These are phyloP conservation scores for Gulo gulo DNA, from an alignment of 2,113 vertebrate genomes.

Conservation along the genomic window DNA sequence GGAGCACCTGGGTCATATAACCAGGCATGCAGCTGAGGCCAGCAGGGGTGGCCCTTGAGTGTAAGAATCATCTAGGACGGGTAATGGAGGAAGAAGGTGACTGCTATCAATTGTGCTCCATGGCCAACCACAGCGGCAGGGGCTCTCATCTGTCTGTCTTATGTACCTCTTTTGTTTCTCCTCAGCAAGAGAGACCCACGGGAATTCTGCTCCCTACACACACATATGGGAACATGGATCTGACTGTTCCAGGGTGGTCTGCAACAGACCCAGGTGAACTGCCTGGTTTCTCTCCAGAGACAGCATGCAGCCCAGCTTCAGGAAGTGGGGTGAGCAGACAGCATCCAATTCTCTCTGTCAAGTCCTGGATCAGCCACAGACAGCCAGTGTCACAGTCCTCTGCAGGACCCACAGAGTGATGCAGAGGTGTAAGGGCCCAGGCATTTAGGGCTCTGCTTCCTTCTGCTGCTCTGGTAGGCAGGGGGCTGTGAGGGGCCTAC, in stretches of 20 bases:
- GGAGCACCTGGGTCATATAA: neutral
- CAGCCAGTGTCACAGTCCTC: neutral
- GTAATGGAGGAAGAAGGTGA: neutral
- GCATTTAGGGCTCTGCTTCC: neutral
- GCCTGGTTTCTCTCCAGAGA: neutral
- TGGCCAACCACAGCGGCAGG: neutral
- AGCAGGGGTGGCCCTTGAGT: neutral
- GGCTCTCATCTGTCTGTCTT: neutral
- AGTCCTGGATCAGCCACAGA: neutral
- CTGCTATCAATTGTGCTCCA: neutral
- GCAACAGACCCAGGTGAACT: neutral
- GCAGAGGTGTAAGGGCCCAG: no score
- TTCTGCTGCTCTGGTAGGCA: neutral
- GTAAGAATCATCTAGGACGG: neutral
- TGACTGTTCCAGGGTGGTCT: neutral
- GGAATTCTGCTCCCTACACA: neutral
- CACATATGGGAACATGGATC: neutral
- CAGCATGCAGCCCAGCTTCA: accelerated
- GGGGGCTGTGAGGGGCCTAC: no score
- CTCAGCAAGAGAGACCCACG: neutral
- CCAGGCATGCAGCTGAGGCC: neutral
- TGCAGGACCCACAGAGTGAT: accelerated
- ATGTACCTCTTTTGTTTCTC: neutral
- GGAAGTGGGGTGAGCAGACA: neutral
- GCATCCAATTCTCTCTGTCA: neutral